Conservation (phyloP, 2,113 vertebrate species). For the Hydrochoerus hydrochaeris region DNA sequence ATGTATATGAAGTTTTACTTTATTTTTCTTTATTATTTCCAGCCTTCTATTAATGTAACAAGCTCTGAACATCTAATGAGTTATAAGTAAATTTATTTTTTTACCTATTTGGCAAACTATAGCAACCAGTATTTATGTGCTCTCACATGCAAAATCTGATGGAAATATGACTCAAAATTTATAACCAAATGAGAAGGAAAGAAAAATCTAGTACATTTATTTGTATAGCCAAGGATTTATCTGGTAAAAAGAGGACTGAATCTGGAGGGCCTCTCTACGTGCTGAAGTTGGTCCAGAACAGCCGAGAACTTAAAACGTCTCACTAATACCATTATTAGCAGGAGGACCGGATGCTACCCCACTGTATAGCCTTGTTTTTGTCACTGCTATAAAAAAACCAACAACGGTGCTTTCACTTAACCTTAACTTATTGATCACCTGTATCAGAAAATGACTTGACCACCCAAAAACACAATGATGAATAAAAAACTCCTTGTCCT, state of each 20-base stretch:
- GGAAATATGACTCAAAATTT: neutral
- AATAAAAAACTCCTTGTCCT: neutral
- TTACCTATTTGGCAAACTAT: neutral
- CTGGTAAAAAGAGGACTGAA: neutral
- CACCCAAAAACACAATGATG: neutral
- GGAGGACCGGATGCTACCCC: too few species aligned
- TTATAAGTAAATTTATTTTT: neutral
- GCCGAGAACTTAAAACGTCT: neutral
- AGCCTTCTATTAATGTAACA: neutral
- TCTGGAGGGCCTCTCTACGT: neutral
- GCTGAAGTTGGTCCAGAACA: neutral
- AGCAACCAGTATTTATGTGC: neutral
- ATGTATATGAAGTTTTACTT: neutral
- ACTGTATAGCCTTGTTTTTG: too few species aligned
- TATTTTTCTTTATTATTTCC: neutral
- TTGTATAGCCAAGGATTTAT: neutral
- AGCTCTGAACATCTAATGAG: neutral
- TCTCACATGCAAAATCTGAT: neutral
- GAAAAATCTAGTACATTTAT: accelerated
- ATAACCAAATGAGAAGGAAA: neutral
- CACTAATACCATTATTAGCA: neutral
- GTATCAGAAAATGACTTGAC: neutral
- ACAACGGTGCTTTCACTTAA: neutral
- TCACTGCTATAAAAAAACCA: too few species aligned
- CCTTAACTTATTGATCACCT: neutral